These are phyloP conservation scores for Caenorhabditis sp. DNA, from an alignment of 2,888 invertebrate species.

Conservation along the genomic window DNA sequence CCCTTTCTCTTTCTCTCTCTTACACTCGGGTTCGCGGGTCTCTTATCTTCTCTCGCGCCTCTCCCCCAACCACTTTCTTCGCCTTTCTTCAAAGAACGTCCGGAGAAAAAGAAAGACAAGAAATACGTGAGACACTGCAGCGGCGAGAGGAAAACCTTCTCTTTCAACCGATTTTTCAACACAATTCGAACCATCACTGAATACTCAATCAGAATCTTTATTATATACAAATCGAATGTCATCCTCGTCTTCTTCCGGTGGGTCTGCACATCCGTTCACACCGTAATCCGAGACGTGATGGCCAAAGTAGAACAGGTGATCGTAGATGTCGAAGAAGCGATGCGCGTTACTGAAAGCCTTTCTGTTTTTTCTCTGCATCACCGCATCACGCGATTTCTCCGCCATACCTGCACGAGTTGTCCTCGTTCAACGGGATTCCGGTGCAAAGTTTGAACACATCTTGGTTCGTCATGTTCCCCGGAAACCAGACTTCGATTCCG, in stretches of 20 bases:
- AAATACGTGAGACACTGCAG: constrained; percentile 30
- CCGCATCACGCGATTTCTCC: constrained; percentile 18
- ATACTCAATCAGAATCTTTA: constrained; percentile 16
- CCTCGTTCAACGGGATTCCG: constrained; percentile 78
- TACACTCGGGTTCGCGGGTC: constrained; percentile 45
- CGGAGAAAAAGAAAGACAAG: constrained; percentile 9
- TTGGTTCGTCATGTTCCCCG: constrained; percentile 72
- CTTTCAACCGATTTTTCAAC: constrained; percentile 38
- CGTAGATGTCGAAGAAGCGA: constrained; percentile 73
- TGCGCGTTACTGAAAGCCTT: constrained; percentile 50
- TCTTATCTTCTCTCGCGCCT: constrained; percentile 27
- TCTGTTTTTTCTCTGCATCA: background rate
- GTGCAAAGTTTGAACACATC: constrained; percentile 73
- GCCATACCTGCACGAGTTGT: constrained; percentile 75
- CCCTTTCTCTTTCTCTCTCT: constrained; percentile 28
- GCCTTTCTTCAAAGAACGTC: constrained; percentile 43
- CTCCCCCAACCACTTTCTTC: constrained; percentile 23
- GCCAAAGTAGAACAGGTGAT: constrained; percentile 80
- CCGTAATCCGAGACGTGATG: constrained; percentile 78
- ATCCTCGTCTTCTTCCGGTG: constrained; percentile 7
- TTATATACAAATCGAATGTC: constrained; percentile 6
- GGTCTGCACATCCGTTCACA: constrained; percentile 69
- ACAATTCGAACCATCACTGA: constrained; percentile 13
- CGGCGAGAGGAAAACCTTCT: constrained; percentile 4
- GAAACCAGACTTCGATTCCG: constrained; percentile 81